Evolutionary conservation across 2,113 vertebrate genomes (phyloP), one percentile per base, ranked within the genome.

Genomic region (Scytalopus superciliaris): DNA sequence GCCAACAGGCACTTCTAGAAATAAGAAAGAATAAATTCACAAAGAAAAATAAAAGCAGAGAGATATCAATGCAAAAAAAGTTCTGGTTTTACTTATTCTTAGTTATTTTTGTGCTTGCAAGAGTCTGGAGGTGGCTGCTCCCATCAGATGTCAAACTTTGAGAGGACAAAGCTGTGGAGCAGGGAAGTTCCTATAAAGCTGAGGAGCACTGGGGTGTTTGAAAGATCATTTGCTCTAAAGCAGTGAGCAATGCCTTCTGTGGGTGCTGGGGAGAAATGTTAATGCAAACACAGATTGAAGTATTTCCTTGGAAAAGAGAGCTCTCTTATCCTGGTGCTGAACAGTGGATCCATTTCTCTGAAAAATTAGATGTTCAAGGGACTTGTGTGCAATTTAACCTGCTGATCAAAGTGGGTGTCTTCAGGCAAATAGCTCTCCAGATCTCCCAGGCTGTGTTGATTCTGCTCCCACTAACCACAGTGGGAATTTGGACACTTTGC

Each of bases 361-460:
- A 81, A 84, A 84, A 84, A 31, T 8, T 12, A 57, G 2, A 25
- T 84, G 12, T n/a, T 69, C 44, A 80, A 62, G 22, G 39, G 8
- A 0, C 30, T 75, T 78, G 42, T 31, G 57, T 74, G 50, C 31
- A 52, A 50, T 57, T 77, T 78, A 81, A 62, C 31, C 52, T 82
- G 39, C 74, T 67, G 17, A 31, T 89, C n/a, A 67, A 42, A 89
- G 31, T 14, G 40, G 8, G 23, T 39, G 24, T 70, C 24, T 69
- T n/a, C 27, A 57, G 27, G 55, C 40, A 84, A 90, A 67, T 3
- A 63, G 3, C 60, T 60, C 35, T 39, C 60, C 39, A 33, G 40
- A 21, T 62, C 47, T 79, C 37, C 27, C 31, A 21, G 28, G 16
- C 10, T 7, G 3, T 0, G 0, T 14, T 33, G 42, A 30, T 53